Base-by-base conservation (phyloP, 30 jellyfish, hydroid and myxozoan species). In the Hydractinia symbiolongicarpus region DNA sequence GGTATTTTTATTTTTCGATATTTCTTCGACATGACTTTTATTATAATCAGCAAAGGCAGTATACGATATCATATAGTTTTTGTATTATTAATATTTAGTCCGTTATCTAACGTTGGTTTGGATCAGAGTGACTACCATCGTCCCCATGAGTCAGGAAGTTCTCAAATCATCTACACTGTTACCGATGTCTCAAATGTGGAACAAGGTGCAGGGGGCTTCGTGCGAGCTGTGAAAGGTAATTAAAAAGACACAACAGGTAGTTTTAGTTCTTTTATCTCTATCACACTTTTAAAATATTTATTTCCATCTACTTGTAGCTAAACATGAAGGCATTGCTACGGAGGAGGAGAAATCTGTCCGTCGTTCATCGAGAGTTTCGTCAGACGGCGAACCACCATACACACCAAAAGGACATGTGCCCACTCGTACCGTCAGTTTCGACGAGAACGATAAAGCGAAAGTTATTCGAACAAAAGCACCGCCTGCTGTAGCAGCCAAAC, bases 151-250 rank as follows among this genome's bases (percentile, higher is more conserved):
- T 30, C 44, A 2, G 44, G 44, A 30, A 53, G 67, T 79, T 20
- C 85, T 8, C 84, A 79, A 50, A 52, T 79, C 14, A 60, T 79
- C 51, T 79, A 79, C 70, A 79, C 87, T 10, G 87, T 79, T 13
- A 79, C 87, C 6, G 87, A 79, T 79, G 87, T 79, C 55, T 62
- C 85, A 71, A 89, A 86, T 62, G 95, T 84, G 13, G 98, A 91
- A 68, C 98, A 91, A 83, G 98, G 98, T 8, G 88, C 60, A 61
- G 83, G 75, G 20, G 98, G 98, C 13, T 91, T 91, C 56, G 98
- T 91, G 54, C 77, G 66, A 61, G 57, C 87, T 20, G 87, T 79
- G 19, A 79, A 58, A 76, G 84, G 84, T 76, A 51, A 8, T 0
- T 30, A 30, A 2, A 2, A 30, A 30, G 44, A 30, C 44, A 30